Conservation (phyloP, 2,888 invertebrate genomes). For the Endotricha flammealis region DNA sequence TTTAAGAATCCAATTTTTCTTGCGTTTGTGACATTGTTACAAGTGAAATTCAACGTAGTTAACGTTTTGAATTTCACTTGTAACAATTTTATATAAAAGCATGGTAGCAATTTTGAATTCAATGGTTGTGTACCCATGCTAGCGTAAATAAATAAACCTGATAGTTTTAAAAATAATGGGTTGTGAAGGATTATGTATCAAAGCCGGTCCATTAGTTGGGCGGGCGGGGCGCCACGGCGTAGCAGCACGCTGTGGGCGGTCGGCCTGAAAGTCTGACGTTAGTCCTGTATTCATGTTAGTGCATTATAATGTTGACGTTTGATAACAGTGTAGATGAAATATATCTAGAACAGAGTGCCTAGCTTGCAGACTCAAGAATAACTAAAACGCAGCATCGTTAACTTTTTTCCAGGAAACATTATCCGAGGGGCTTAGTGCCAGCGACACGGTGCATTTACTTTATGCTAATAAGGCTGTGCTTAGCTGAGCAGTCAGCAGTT, state of each 20-base stretch:
- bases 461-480: slow-evolving; percentile 65
- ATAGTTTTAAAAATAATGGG: slow-evolving; percentile 32
- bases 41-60: too few species aligned
- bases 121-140: slow-evolving; percentile 6
- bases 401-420: slow-evolving; percentile 25
- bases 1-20: too few species aligned
- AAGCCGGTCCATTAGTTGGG: slow-evolving; percentile 38
- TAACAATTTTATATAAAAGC: too few species aligned
- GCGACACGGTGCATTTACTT: slow-evolving; percentile 56
- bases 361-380: slow-evolving; percentile 19
- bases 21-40: too few species aligned
- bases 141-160: slow-evolving; percentile 16
- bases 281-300: slow-evolving; percentile 1
- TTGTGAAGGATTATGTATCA: slow-evolving; percentile 43
- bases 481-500: slow-evolving; percentile 59
- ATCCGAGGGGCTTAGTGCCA: slow-evolving; percentile 25
- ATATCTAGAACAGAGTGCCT: neutral
- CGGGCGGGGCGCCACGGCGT: slow-evolving; percentile 13
- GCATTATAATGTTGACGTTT: neutral
- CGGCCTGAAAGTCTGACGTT: slow-evolving; percentile 6
- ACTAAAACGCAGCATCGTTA: slow-evolving; percentile 22
- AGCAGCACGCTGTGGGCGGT: slow-evolving; percentile 1
- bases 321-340: neutral
- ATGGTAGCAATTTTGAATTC: too few species aligned
- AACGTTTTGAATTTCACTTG: too few species aligned